phyloP scores from a whole-genome alignment of 2,113 vertebrate genomes.

The Mastomys natalensis region DNA sequence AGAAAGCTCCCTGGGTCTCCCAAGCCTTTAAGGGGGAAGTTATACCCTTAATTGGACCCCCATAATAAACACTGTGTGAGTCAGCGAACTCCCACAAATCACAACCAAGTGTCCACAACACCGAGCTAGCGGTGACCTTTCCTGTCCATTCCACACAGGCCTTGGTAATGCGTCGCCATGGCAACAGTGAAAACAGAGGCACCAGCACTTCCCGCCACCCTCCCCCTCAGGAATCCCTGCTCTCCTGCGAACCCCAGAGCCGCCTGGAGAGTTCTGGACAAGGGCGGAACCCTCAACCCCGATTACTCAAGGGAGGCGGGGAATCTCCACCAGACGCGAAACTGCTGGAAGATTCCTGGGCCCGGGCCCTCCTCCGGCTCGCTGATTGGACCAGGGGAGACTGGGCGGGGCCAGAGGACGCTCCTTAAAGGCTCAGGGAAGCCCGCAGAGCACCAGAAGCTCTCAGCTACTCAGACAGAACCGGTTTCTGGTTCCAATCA shows the following conservation, averaged over 20 bases:
- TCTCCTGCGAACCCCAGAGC: constrained; percentile 30
- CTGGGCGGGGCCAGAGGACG: background rate
- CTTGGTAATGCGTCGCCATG: background rate
- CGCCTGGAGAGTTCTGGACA: constrained; percentile 66
- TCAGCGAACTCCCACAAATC: too few species aligned
- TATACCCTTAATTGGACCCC: background rate
- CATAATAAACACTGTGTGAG: rapidly evolving
- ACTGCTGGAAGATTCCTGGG: constrained; percentile 67
- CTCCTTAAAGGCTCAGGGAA: background rate
- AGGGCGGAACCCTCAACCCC: background rate
- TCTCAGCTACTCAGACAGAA: rapidly evolving
- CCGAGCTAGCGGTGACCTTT: background rate
- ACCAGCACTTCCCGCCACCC: background rate
- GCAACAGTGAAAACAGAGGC: background rate
- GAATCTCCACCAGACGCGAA: background rate
- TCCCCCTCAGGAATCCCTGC: background rate
- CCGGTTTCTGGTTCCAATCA: too few species aligned
- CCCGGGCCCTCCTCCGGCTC: background rate
- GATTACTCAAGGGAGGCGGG: constrained; percentile 27
- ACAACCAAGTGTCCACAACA: background rate
- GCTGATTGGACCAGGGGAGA: constrained; percentile 21
- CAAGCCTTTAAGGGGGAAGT: background rate
- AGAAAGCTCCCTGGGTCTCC: too few species aligned
- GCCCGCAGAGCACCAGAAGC: background rate
- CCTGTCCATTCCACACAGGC: background rate